Conservation (phyloP, 2,797 vertebrate species). For the Typhlichthys subterraneus region DNA sequence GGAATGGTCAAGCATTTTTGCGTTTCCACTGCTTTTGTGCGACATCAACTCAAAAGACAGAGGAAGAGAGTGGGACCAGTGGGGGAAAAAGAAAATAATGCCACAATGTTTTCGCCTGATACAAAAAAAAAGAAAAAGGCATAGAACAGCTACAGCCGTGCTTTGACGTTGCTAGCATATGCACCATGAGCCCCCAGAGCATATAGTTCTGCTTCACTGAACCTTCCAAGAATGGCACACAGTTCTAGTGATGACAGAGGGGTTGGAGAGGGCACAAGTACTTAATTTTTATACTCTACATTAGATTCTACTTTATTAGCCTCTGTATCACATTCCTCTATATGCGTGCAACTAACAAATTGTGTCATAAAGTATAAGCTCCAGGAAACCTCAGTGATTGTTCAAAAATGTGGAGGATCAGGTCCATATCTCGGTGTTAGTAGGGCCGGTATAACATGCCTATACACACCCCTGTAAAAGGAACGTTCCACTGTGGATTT, state of each 20-base stretch:
- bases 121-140: conserved; percentile 49
- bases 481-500: too few relatives aligned
- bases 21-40: conserved; percentile 74
- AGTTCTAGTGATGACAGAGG: conserved; percentile 20
- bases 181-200: conserved; percentile 37
- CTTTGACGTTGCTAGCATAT: conserved; percentile 24
- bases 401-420: too few relatives aligned
- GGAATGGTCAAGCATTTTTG: conserved; percentile 79
- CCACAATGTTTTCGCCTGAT: conserved; percentile 47
- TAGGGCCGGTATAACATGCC: too few relatives aligned
- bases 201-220: conserved; percentile 35
- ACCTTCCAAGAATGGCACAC: conserved; percentile 23
- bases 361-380: too few relatives aligned
- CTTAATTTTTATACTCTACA: too few relatives aligned
- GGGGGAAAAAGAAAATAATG: conserved; percentile 39
- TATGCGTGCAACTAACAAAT: too few relatives aligned
- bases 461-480: too few relatives aligned
- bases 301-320: too few relatives aligned
- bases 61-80: conserved; percentile 42
- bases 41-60: conserved; percentile 54
- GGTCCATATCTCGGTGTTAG: too few relatives aligned
- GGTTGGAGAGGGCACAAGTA: not conserved
- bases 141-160: conserved; percentile 18
- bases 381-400: too few relatives aligned
- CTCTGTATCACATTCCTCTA: too few relatives aligned